phyloP scores from a whole-genome alignment of 2,888 invertebrate species.

The Deilephila elpenor region DNA sequence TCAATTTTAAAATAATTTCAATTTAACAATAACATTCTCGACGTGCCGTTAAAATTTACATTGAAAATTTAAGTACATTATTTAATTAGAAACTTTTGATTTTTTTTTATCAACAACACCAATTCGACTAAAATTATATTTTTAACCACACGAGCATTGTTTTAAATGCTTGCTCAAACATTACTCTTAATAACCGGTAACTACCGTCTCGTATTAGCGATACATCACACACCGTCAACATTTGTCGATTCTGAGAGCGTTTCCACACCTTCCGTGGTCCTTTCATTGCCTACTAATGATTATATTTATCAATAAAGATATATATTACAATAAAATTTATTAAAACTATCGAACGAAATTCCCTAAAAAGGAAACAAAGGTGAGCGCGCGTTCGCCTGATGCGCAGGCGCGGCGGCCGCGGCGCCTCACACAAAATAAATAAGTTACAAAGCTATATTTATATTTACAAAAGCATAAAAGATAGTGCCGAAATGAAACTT shows the following conservation, averaged over 20 bases:
- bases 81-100: conserved; percentile 80
- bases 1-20: conserved; percentile 76
- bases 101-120: conserved; percentile 81
- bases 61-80: conserved; percentile 83
- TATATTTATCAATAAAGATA: conserved; percentile 70
- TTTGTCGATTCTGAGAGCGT: conserved; percentile 79
- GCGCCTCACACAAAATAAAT: conserved; percentile 72
- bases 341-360: conserved; percentile 81
- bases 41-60: conserved; percentile 82
- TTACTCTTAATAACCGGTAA: conserved; percentile 77
- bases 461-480: conserved; percentile 83
- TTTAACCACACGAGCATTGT: conserved; percentile 72
- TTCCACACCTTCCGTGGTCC: conserved; percentile 76
- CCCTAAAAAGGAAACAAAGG: conserved; percentile 73
- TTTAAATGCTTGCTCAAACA: conserved; percentile 83
- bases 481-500: conserved; percentile 72
- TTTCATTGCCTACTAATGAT: conserved; percentile 73
- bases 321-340: conserved; percentile 83
- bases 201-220: conserved; percentile 64
- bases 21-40: conserved; percentile 71
- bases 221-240: conserved; percentile 72
- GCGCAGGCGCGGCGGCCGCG: conserved; percentile 44
- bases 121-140: conserved; percentile 81
- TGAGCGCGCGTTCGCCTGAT: conserved; percentile 43
- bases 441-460: conserved; percentile 75